Percentiles rank a stretch among this genome's conserved stretches.
Conservation (phyloP, 2,113 vertebrate genomes). For the Dasyprocta punctata region DNA sequence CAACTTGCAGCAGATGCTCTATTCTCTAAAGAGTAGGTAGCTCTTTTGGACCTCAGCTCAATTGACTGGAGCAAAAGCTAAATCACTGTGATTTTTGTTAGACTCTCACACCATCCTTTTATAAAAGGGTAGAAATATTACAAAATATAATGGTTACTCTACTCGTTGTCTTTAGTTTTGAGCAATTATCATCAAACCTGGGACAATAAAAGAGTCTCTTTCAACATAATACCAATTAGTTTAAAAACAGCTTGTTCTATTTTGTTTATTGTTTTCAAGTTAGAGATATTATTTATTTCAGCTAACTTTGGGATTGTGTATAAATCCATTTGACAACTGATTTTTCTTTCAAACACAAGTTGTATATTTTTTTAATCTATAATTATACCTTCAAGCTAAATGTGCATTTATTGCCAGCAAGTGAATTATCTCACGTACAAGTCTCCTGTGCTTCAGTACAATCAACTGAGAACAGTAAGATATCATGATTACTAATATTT, state of each 20-base stretch:
- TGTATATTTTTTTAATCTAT: neutral
- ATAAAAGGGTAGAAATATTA: neutral
- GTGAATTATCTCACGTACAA: neutral
- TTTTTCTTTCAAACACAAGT: conserved; percentile 11
- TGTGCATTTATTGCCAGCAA: neutral
- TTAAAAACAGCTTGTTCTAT: neutral
- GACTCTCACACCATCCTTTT: neutral
- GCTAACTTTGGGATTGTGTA: neutral
- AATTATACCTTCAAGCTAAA: conserved; percentile 20
- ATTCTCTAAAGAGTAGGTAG: neutral
- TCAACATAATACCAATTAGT: neutral
- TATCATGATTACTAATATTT: neutral
- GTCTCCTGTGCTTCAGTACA: neutral
- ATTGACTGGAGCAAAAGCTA: neutral
- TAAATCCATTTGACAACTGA: neutral
- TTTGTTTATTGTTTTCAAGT: neutral
- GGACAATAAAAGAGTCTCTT: neutral
- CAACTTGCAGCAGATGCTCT: neutral
- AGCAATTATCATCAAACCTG: neutral
- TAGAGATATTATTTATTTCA: neutral
- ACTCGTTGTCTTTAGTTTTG: neutral
- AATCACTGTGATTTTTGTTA: no score
- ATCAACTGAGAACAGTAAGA: neutral
- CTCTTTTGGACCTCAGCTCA: neutral
- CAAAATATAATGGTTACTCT: neutral